These are phyloP conservation scores for Camponotus floridanus DNA, from an alignment of 1,140 invertebrate species.

Conservation along the genomic window DNA sequence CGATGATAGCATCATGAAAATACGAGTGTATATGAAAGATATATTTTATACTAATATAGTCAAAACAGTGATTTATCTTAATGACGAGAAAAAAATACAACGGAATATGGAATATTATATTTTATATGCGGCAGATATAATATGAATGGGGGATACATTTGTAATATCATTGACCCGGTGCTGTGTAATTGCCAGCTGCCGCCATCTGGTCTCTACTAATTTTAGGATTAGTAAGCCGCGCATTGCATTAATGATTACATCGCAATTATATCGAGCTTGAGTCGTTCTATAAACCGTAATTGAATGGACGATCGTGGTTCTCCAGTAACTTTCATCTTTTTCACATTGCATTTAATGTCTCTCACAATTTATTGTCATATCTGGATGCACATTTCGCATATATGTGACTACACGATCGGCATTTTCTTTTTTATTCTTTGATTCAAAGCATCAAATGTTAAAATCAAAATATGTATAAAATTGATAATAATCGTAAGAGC, in stretches of 20 bases:
- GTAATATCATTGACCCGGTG: slow-evolving; percentile 31
- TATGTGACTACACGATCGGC: not conserved
- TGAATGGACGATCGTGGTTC: slow-evolving; percentile 25
- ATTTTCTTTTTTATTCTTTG: not conserved
- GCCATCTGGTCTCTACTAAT: slow-evolving; percentile 46
- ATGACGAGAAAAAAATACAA: not conserved
- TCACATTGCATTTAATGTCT: slow-evolving; percentile 31
- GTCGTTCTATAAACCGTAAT: slow-evolving; percentile 48
- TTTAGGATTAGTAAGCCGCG: slow-evolving; percentile 41
- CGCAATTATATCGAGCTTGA: slow-evolving; percentile 39
- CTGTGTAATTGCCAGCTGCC: slow-evolving; percentile 49
- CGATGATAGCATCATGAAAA: not conserved
- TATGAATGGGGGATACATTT: slow-evolving; percentile 10
- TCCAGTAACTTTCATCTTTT: slow-evolving; percentile 18
- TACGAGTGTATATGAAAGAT: too few relatives aligned
- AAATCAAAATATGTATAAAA: not conserved
- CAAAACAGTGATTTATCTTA: not conserved
- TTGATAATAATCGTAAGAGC: not conserved
- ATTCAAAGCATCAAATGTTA: not conserved
- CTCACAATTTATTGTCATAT: slow-evolving; percentile 30
- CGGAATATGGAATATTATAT: slow-evolving; percentile 16
- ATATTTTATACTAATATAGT: not conserved
- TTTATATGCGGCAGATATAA: not conserved
- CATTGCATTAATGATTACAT: slow-evolving; percentile 38
- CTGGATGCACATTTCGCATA: slow-evolving; percentile 11